Evolutionary conservation across 2,113 vertebrate genomes (phyloP).

Genomic region (Nannobrachium achirus): DNA sequence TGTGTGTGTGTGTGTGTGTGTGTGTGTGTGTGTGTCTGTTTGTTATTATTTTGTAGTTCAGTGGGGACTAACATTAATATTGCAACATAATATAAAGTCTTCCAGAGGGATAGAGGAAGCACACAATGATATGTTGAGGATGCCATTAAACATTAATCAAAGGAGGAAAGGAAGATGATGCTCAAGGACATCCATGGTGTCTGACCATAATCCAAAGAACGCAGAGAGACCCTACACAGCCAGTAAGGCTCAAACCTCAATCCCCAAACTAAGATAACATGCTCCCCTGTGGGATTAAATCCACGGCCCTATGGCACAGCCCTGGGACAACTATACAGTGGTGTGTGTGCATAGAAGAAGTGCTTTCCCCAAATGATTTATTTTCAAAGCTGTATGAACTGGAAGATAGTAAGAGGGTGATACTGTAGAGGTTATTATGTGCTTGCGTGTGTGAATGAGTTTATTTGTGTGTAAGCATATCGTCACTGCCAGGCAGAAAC

Average conservation of each 20-base stretch:
- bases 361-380: background rate
- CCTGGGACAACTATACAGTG: background rate
- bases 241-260: background rate
- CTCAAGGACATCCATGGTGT: background rate
- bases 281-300: constrained; percentile 2
- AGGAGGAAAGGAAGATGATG: constrained; percentile 18
- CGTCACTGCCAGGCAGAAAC: too few relatives aligned
- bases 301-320: background rate
- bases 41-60: too few relatives aligned
- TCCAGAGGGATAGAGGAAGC: constrained; percentile 10
- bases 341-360: background rate
- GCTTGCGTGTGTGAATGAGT: too few relatives aligned
- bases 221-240: background rate
- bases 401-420: too few relatives aligned
- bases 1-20: too few relatives aligned
- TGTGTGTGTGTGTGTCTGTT: too few relatives aligned
- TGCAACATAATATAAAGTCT: constrained; percentile 18
- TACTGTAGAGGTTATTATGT: too few relatives aligned
- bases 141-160: constrained; percentile 42
- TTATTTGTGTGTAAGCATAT: background rate
- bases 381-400: too few relatives aligned
- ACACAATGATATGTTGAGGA: constrained; percentile 6
- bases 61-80: too few relatives aligned
- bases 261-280: background rate
- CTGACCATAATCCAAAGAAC: background rate